Conservation (phyloP, 2,113 vertebrate species). For the Caracal caracal region DNA sequence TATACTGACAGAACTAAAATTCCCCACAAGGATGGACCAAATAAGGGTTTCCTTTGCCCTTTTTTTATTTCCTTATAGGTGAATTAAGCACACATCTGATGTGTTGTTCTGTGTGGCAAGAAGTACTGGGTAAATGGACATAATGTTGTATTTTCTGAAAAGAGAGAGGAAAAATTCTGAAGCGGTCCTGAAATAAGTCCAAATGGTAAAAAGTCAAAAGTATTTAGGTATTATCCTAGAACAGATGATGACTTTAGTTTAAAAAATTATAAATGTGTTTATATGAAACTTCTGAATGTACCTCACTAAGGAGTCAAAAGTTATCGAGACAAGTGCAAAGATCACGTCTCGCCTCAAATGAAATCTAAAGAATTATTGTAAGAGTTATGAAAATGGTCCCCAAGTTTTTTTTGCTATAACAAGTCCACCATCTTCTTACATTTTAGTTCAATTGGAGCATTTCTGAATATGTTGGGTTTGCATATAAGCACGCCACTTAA, state of each 20-base stretch:
- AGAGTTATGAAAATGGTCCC: constrained; percentile 38
- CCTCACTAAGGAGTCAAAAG: not conserved
- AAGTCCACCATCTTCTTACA: not conserved
- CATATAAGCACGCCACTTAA: constrained; percentile 63
- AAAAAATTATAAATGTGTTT: not conserved
- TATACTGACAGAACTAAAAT: not conserved
- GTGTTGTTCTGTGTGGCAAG: not conserved
- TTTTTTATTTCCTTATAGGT: constrained; percentile 10
- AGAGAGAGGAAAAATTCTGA: constrained; percentile 13
- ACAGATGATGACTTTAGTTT: not conserved
- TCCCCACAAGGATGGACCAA: not conserved
- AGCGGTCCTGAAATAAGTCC: not conserved
- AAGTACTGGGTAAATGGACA: not conserved
- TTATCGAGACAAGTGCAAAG: not conserved
- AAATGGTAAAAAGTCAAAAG: not conserved
- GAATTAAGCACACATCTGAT: not conserved
- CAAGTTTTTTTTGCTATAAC: constrained; percentile 37
- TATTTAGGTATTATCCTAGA: not conserved
- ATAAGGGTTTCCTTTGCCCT: not conserved
- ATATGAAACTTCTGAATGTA: not conserved
- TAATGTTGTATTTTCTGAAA: not conserved
- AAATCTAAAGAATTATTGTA: not conserved
- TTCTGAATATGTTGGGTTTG: constrained; percentile 41
- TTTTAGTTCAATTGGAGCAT: not conserved
- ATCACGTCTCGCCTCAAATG: not conserved